Percentiles rank a stretch among this genome's conserved stretches.
phyloP scores from a whole-genome alignment of 2,113 vertebrate genomes.

The Prunella himalayana region DNA sequence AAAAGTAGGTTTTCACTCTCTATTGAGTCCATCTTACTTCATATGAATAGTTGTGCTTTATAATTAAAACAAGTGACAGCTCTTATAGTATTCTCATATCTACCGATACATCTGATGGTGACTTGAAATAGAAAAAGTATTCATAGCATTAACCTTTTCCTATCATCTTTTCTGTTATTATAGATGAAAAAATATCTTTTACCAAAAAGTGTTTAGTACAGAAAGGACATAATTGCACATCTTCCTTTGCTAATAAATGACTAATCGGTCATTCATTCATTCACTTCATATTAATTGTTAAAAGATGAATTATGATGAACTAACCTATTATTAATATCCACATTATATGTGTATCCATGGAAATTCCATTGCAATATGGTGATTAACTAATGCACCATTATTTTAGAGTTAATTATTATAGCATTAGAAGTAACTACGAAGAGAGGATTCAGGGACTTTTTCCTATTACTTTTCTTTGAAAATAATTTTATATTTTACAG shows the following conservation, averaged over 20 bases:
- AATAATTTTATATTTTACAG: neutral
- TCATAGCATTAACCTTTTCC: neutral
- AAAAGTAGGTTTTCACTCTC: neutral
- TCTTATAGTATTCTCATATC: neutral
- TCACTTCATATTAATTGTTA: conserved; percentile 46
- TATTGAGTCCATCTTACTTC: neutral
- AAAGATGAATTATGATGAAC: conserved; percentile 54
- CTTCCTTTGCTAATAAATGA: conserved; percentile 35
- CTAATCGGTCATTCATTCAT: conserved; percentile 15
- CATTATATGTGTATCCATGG: conserved; percentile 47
- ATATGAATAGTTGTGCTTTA: neutral
- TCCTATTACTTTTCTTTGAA: neutral
- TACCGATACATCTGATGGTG: neutral
- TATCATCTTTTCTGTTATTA: neutral
- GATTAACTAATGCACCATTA: conserved; percentile 47
- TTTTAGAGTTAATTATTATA: conserved; percentile 46
- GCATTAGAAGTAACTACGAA: conserved; percentile 2
- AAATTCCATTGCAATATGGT: conserved; percentile 41
- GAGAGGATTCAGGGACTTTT: neutral
- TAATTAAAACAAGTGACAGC: neutral
- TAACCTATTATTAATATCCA: conserved; percentile 36
- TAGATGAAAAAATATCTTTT: neutral
- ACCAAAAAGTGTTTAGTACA: neutral
- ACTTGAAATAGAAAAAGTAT: neutral
- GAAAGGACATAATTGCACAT: neutral